Conservation (phyloP, 1,140 invertebrate genomes). For the Dreissena polymorpha region DNA sequence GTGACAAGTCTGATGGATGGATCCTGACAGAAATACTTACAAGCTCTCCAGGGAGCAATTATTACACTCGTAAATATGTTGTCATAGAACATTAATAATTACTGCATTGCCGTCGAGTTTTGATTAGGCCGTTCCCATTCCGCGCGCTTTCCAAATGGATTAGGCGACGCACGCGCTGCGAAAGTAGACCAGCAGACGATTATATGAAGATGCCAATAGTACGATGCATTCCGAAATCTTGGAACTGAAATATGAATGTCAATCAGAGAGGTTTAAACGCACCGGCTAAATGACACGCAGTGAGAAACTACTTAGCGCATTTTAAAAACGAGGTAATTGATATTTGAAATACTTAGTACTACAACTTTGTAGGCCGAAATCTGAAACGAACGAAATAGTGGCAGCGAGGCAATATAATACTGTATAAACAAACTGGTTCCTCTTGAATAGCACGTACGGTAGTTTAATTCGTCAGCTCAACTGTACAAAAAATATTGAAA, state of each 20-base stretch:
- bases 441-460: too few species aligned
- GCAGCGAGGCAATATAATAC: too few species aligned
- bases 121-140: slow-evolving; percentile 47
- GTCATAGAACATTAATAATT: slow-evolving; percentile 49
- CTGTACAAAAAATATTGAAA: too few species aligned
- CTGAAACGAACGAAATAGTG: too few species aligned
- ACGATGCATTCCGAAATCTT: slow-evolving; percentile 44
- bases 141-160: slow-evolving; percentile 52
- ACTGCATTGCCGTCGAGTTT: slow-evolving; percentile 18
- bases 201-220: slow-evolving; percentile 35
- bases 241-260: slow-evolving; percentile 46
- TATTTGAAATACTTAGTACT: too few species aligned
- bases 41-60: slow-evolving; percentile 37
- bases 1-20: slow-evolving; percentile 54
- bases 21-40: slow-evolving; percentile 47
- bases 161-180: slow-evolving; percentile 51
- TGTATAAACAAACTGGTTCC: too few species aligned
- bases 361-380: too few species aligned
- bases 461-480: too few species aligned
- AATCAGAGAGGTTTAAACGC: slow-evolving; percentile 42
- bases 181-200: slow-evolving; percentile 42
- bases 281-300: too few species aligned
- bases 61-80: slow-evolving; percentile 53
- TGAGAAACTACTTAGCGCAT: too few species aligned
- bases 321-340: too few species aligned